Evolutionary conservation across 2,797 vertebrate species (phyloP), one percentile per base, ranked within the genome.

Genomic region (Leptodactylus fallax): DNA sequence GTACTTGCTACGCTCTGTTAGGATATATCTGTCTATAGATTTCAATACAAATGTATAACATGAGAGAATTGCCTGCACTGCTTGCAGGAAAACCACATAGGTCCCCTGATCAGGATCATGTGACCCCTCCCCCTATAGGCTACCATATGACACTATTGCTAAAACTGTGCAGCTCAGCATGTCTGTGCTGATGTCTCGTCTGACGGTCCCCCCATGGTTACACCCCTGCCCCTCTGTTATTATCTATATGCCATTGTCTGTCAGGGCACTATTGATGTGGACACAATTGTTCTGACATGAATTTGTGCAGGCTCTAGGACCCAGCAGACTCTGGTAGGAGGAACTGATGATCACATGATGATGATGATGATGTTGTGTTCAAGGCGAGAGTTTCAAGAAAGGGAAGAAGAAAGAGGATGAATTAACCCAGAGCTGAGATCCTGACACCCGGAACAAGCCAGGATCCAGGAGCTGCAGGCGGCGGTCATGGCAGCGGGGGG

Each of bases 131-230:
- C 61, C 49, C n/a, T n/a, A 51, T 47, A 16, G 58, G 7, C 78
- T 4, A 4, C 36, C 36, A 60, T 21, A 45, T 45, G 78, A 80
- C 53, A 36, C 23, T 36, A 71, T 7, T 77, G n/a, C 10, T 51
- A 55, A 25, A 65, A 76, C 0, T 8, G 25, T 47, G 47, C 21
- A 53, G 56, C 58, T 87, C 86, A 87, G 86, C 86, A 82, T 13
- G 45, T 63, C 79, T 5, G 51, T 81, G 27, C 51, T 7, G 55
- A 17, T 87, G 84, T 90, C 90, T 63, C 79, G 65, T 89, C 85
- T 21, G 11, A 81, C 82, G 90, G 6, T 14, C 85, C 56, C 90
- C 88, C 49, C 61, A 87, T 90, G 67, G 83, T 55, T 76, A 77
- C 23, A 4, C 49, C 36, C n/a, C 69, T 7, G 27, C 19, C 60